Percentiles rank a stretch among this genome's conserved stretches.
phyloP scores from a whole-genome alignment of 2,113 vertebrate genomes.

The Poicephalus meyeri region DNA sequence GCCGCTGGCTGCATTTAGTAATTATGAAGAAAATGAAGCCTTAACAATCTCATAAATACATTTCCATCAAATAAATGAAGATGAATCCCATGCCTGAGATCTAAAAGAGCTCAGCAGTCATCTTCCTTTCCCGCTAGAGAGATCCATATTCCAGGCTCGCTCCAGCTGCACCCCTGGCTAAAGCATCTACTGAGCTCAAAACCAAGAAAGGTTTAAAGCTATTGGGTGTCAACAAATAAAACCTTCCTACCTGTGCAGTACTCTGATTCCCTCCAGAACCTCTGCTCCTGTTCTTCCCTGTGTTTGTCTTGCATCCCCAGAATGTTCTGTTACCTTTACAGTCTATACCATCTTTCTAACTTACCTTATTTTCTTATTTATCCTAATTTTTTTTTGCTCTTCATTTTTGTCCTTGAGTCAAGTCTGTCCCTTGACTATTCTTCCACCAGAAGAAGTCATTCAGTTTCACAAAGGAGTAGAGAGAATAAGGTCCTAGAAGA shows the following conservation, averaged over 20 bases:
- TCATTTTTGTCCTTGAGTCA: not conserved
- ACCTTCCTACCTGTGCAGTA: not conserved
- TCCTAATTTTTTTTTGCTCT: not conserved
- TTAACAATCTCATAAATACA: not conserved
- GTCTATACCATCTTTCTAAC: not conserved
- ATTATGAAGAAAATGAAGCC: not conserved
- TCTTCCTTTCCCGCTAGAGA: not conserved
- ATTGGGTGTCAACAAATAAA: not conserved
- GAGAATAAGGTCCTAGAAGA: not conserved
- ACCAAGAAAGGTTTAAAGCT: not conserved
- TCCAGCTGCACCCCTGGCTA: not conserved
- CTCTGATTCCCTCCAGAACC: not conserved
- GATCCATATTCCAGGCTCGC: not conserved
- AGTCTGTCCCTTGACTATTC: not conserved
- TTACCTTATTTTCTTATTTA: not conserved
- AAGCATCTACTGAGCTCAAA: not conserved
- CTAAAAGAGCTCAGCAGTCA: not conserved
- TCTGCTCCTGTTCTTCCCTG: not conserved
- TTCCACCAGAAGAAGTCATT: not conserved
- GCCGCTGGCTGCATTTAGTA: not conserved
- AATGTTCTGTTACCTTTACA: not conserved
- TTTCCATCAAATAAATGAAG: not conserved
- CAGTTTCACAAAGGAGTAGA: not conserved
- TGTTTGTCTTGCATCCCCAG: not conserved
- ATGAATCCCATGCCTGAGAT: not conserved